Evolutionary conservation across 2,888 invertebrate species (phyloP).

Genomic region (Erebia ligea): DNA sequence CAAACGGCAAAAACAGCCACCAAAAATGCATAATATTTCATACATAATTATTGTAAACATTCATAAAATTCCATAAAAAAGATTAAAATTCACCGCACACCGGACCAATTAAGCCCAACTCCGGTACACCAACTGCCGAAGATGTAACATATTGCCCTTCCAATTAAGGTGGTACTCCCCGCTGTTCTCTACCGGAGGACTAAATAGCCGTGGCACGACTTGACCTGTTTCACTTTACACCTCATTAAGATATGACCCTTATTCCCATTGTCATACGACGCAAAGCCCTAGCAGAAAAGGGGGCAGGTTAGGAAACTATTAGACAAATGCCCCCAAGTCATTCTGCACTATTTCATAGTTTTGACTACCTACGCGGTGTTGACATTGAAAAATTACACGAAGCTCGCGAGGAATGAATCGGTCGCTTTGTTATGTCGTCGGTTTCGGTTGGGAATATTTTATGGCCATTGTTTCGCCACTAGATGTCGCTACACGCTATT

Average conservation of each 20-base stretch:
- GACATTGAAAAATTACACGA: constrained; percentile 67
- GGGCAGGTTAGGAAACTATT: constrained; percentile 65
- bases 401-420: constrained; percentile 24
- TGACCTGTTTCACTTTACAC: constrained; percentile 55
- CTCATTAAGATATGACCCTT: constrained; percentile 45
- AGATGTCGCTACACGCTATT: constrained; percentile 1
- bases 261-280: constrained; percentile 40
- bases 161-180: constrained; percentile 79
- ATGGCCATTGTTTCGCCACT: background rate
- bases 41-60: constrained; percentile 44
- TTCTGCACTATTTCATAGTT: constrained; percentile 66
- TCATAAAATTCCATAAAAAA: constrained; percentile 47
- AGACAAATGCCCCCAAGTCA: constrained; percentile 66
- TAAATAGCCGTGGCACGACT: constrained; percentile 74
- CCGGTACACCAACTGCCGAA: constrained; percentile 53
- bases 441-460: background rate
- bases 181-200: constrained; percentile 75
- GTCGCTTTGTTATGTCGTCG: constrained; percentile 17
- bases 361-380: constrained; percentile 59
- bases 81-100: constrained; percentile 46
- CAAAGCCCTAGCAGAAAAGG: constrained; percentile 32
- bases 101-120: constrained; percentile 51
- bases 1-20: background rate
- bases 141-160: constrained; percentile 76
- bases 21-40: background rate